These are phyloP conservation scores for Drosophila lacicola DNA, from an alignment of 2,888 invertebrate genomes.

Conservation along the genomic window DNA sequence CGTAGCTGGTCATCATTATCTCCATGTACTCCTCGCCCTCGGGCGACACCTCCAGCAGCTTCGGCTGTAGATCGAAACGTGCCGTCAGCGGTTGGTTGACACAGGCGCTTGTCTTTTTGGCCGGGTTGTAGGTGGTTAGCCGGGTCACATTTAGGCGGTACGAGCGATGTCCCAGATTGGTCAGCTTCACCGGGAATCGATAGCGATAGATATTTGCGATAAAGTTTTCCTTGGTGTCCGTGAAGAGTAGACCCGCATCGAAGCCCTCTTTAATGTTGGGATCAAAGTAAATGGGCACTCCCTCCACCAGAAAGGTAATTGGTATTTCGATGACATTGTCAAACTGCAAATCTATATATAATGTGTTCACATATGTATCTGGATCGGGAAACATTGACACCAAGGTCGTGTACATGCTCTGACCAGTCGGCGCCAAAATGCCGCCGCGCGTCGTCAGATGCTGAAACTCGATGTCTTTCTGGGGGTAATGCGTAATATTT, in stretches of 20 bases:
- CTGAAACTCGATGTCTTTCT: conserved; percentile 62
- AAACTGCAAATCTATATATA: conserved; percentile 69
- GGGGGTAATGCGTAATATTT: no score
- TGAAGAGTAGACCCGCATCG: conserved; percentile 70
- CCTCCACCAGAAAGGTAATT: conserved; percentile 72
- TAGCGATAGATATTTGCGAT: conserved; percentile 43
- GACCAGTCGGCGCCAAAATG: conserved; percentile 68
- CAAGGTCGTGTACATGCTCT: conserved; percentile 72
- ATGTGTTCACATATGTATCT: conserved; percentile 72
- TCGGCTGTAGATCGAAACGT: conserved; percentile 70
- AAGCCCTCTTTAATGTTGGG: conserved; percentile 72
- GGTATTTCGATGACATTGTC: conserved; percentile 68
- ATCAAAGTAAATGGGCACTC: conserved; percentile 77
- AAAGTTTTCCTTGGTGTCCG: conserved; percentile 60
- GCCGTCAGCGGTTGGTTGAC: conserved; percentile 43
- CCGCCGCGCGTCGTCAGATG: conserved; percentile 70
- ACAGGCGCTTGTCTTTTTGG: conserved; percentile 18
- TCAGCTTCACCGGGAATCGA: conserved; percentile 59
- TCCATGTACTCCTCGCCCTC: conserved; percentile 38
- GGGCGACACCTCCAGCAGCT: conserved; percentile 52
- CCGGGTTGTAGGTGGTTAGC: conserved; percentile 45
- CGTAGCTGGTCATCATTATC: conserved; percentile 65
- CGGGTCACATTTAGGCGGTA: conserved; percentile 76
- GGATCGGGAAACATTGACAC: conserved; percentile 73
- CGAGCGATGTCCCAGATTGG: conserved; percentile 70